Percentiles rank a stretch among this genome's conserved stretches.
These are phyloP conservation scores for Digitonthophagus gazella DNA, from an alignment of 2,888 invertebrate genomes.

Conservation along the genomic window DNA sequence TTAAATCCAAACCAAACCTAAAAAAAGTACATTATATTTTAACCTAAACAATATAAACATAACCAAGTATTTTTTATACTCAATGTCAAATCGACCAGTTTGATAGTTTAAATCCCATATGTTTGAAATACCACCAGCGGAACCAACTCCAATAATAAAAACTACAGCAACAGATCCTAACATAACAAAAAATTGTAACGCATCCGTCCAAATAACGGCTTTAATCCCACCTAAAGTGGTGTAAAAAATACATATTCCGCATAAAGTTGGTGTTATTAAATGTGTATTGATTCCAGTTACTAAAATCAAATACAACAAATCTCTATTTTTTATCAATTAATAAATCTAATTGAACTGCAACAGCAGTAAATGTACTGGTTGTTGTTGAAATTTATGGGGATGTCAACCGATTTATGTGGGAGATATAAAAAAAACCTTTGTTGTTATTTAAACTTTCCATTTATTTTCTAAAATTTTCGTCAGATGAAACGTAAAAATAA, in stretches of 20 bases:
- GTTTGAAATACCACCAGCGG: constrained; percentile 57
- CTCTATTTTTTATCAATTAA: neutral
- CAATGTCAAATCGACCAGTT: constrained; percentile 12
- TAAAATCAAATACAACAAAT: neutral
- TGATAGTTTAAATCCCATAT: constrained; percentile 40
- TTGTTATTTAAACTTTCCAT: too few species aligned
- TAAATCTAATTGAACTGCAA: neutral
- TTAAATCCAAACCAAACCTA: constrained; percentile 61
- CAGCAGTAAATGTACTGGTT: too few species aligned
- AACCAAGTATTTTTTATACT: constrained; percentile 7
- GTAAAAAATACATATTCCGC: constrained; percentile 72
- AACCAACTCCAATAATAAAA: constrained; percentile 57
- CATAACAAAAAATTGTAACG: constrained; percentile 60
- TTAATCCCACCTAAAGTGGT: constrained; percentile 69
- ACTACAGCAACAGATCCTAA: constrained; percentile 56
- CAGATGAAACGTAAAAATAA: too few species aligned
- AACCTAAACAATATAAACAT: too few species aligned
- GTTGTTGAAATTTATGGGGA: too few species aligned
- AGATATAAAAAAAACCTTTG: too few species aligned
- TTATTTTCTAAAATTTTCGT: too few species aligned
- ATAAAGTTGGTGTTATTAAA: constrained; percentile 65
- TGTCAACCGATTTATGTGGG: too few species aligned
- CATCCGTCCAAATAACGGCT: constrained; percentile 66
- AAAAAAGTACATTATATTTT: constrained; percentile 29
- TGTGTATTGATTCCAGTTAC: constrained; percentile 42